phyloP scores from a whole-genome alignment of 2,888 invertebrate genomes.

The Eilema sororculum region DNA sequence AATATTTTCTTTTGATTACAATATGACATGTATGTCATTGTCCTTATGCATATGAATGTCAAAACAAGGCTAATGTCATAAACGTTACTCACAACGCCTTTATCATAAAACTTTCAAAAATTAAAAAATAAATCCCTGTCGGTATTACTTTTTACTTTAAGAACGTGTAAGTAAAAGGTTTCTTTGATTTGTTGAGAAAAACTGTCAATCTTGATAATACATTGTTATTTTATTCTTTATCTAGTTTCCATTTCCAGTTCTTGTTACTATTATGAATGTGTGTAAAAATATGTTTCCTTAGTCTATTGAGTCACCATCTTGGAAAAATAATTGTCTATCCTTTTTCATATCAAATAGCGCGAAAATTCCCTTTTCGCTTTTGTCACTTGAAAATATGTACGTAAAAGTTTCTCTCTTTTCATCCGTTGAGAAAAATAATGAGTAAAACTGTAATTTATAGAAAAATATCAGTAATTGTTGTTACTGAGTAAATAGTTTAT shows the following conservation, averaged over 20 bases:
- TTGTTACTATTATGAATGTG: no score
- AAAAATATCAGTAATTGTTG: not conserved
- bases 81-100: not conserved
- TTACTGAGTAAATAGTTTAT: constrained; percentile 37
- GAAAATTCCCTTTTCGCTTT: no score
- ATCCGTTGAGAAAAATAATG: no score
- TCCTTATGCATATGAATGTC: not conserved
- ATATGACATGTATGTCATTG: not conserved
- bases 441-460: no score
- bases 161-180: not conserved
- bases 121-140: not conserved
- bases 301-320: no score
- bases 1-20: not conserved
- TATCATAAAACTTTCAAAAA: not conserved
- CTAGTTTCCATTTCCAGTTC: no score
- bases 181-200: not conserved
- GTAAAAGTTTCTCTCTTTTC: no score
- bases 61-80: not conserved
- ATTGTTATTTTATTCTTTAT: no score
- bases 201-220: not conserved
- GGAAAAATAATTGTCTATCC: no score
- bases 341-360: no score
- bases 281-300: no score
- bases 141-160: not conserved
- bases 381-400: no score